Conservation (phyloP, 2,797 vertebrate genomes). For the Crocodylus rhombifer region DNA sequence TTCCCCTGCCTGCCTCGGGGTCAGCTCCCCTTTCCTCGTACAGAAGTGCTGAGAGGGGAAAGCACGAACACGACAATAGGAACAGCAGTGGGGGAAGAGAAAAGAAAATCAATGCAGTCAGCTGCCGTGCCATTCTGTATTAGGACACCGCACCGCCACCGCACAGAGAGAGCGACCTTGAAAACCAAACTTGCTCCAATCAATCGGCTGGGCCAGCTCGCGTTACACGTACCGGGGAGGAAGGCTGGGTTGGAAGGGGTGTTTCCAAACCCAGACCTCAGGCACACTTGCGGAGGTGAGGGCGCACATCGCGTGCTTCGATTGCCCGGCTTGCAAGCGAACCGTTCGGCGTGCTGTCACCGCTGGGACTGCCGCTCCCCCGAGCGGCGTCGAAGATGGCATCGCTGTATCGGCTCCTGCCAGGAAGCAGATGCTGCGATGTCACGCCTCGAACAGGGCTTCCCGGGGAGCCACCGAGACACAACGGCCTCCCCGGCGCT, state of each 20-base stretch:
- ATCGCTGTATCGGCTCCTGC: fast-evolving
- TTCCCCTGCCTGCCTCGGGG: neutral
- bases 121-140: neutral
- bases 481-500: fast-evolving
- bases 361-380: fast-evolving
- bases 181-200: neutral
- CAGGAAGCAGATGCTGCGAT: neutral
- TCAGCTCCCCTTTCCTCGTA: neutral
- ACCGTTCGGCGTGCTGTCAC: fast-evolving
- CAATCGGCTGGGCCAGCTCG: neutral
- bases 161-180: neutral
- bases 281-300: neutral
- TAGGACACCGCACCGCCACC: neutral
- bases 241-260: neutral
- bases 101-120: neutral
- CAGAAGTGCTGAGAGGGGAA: neutral
- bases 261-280: neutral
- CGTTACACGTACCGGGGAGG: fast-evolving
- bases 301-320: fast-evolving
- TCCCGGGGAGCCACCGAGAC: fast-evolving
- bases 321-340: neutral
- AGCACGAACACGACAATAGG: neutral
- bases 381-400: neutral
- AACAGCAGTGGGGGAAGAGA: fast-evolving
- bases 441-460: neutral